A percentile compares a stretch with the other conserved stretches of the same genome.
These are phyloP conservation scores for Schrankia costaestrigalis DNA, from an alignment of 2,888 invertebrate genomes.

Conservation along the genomic window DNA sequence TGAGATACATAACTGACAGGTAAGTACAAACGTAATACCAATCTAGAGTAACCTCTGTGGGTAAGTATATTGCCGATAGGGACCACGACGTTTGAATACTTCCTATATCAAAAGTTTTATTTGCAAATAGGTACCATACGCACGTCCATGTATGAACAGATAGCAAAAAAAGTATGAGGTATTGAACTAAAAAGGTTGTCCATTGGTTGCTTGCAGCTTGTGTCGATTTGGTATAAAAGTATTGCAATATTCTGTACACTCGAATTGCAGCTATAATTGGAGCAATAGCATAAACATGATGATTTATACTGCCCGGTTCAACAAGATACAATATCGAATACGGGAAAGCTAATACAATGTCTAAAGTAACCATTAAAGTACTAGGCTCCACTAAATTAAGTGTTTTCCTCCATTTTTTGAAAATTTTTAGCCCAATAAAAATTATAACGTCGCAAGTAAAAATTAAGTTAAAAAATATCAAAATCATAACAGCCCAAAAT, in stretches of 20 bases:
- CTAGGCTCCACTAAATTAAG: conserved; percentile 69
- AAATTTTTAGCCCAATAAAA: conserved; percentile 62
- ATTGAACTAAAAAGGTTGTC: conserved; percentile 73
- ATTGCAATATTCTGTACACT: conserved; percentile 64
- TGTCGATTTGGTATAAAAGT: conserved; percentile 64
- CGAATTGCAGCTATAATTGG: conserved; percentile 63
- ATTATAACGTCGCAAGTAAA: conserved; percentile 61
- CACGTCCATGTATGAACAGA: conserved; percentile 73
- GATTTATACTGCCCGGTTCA: conserved; percentile 26
- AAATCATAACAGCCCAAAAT: conserved; percentile 48
- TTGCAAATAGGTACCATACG: conserved; percentile 69
- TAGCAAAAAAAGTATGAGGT: conserved; percentile 64
- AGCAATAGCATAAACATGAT: conserved; percentile 57
- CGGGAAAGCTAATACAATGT: conserved; percentile 60
- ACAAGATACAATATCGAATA: conserved; percentile 60
- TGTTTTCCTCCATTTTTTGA: conserved; percentile 69
- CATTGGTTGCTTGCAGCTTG: conserved; percentile 74
- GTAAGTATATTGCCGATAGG: conserved; percentile 52
- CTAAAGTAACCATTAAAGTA: conserved; percentile 50
- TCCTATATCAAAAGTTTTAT: conserved; percentile 55
- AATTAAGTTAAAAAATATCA: conserved; percentile 55
- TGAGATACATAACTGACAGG: conserved; percentile 71
- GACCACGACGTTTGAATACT: conserved; percentile 65
- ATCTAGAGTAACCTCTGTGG: conserved; percentile 60
- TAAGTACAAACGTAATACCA: conserved; percentile 74